Percentiles rank a stretch among this genome's conserved stretches.
These are phyloP conservation scores for Amazona vittata DNA, from an alignment of 2,113 vertebrate species.

Conservation along the genomic window DNA sequence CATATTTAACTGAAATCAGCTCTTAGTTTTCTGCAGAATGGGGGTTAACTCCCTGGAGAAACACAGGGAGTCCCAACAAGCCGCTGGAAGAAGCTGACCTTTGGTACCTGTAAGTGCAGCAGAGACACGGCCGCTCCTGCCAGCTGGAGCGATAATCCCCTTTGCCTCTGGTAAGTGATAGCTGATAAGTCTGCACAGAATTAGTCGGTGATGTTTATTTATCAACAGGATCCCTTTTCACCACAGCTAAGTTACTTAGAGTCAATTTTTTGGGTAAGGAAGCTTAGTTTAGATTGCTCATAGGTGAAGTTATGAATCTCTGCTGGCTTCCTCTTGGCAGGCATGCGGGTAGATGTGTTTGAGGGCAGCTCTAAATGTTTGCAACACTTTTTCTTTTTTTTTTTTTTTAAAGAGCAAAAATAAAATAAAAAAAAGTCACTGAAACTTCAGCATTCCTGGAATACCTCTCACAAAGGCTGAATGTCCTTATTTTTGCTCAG, in stretches of 20 bases:
- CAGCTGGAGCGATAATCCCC: constrained; percentile 75
- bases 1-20: constrained; percentile 26
- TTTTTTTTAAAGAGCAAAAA: not conserved
- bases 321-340: not conserved
- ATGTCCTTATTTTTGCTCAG: not conserved
- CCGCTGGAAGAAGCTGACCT: constrained; percentile 63
- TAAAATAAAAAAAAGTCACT: not conserved
- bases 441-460: constrained; percentile 14
- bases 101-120: constrained; percentile 68
- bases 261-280: not conserved
- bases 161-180: constrained; percentile 62
- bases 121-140: constrained; percentile 5
- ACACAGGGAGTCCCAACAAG: not conserved
- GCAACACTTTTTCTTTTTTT: too few species aligned
- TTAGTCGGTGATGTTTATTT: constrained; percentile 62
- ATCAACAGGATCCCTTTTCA: constrained; percentile 24
- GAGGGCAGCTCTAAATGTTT: not conserved
- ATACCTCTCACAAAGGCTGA: not conserved
- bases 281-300: not conserved
- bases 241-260: not conserved
- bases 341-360: not conserved
- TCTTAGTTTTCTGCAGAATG: constrained; percentile 29
- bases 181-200: constrained; percentile 64
- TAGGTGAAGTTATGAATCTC: not conserved
- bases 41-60: constrained; percentile 47